Base-by-base conservation (phyloP, 2,113 vertebrate species). In the Neolamprologus sp. region DNA sequence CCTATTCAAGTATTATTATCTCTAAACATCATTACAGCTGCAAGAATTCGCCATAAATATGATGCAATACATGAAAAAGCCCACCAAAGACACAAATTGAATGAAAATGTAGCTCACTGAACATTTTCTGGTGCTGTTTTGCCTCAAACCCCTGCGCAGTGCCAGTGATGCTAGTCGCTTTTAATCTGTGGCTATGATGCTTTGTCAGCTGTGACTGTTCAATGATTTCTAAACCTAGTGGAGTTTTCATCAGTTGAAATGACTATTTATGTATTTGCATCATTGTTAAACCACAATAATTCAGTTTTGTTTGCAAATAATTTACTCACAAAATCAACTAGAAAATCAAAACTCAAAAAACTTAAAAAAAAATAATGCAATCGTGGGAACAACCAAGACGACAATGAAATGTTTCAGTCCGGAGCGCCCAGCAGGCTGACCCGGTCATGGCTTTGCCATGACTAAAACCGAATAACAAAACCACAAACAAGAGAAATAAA, bases 61-160 rank as follows among this genome's bases (percentile, higher is more conserved):
- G 33, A 68, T 13, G 2, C 33, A 37, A n/a, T 0, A 23, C 63
- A 68, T 65, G 35, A 40, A 23, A 68, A 40, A 21, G 63, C 12
- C 63, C 19, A 14, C n/a, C 63, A 40, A 68, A 40, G 35, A 2
- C 63, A 14, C 35, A 71, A 40, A 14, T 40, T 40, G 5, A 68
- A 40, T 40, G 63, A 6, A 68, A 14, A 68, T 68, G 63, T 37
- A 68, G 19, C 19, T 68, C 19, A 40, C 19, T 68, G 63, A 68
- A 14, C 11, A 65, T 37, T 68, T 68, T 0, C 2, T 68, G 7
- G 11, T 40, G 35, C 1, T 0, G 35, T 40, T 68, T 68, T 68
- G 35, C 11, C 63, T 3, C 35, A 4, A 23, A 68, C 35, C 11
- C 63, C 35, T 1, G 19, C 4, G 0, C 35, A 40, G 63, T 33